These are phyloP conservation scores for Brotula barbata DNA, from an alignment of 2,797 vertebrate genomes.

Conservation along the genomic window DNA sequence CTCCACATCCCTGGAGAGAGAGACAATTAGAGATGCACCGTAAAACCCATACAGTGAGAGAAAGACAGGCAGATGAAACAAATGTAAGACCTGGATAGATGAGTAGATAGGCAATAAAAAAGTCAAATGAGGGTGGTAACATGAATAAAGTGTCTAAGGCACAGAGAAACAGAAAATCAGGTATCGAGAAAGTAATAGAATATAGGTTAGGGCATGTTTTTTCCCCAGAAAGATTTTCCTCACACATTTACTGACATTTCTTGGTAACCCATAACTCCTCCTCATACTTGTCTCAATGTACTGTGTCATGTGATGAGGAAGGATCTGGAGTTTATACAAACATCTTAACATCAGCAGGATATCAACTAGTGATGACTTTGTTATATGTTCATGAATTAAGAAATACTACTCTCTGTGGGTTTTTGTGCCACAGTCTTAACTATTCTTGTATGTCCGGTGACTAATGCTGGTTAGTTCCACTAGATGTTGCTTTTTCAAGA, in stretches of 20 bases:
- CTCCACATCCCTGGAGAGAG: slow-evolving; percentile 51
- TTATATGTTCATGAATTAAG: too few species aligned
- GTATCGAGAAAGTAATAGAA: slow-evolving; percentile 22
- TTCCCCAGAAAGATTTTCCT: neutral
- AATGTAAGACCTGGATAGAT: slow-evolving; percentile 33
- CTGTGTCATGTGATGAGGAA: too few species aligned
- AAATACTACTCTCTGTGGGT: too few species aligned
- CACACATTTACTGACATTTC: slow-evolving; percentile 14
- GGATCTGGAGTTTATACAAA: too few species aligned
- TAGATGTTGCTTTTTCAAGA: too few species aligned
- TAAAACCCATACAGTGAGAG: slow-evolving; percentile 23
- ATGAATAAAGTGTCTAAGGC: slow-evolving; percentile 21
- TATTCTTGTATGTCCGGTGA: too few species aligned
- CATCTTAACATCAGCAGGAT: too few species aligned
- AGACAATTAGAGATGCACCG: slow-evolving; percentile 59
- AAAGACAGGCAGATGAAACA: slow-evolving; percentile 11
- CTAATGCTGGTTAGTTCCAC: too few species aligned
- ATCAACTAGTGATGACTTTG: too few species aligned
- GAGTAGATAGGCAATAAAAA: slow-evolving; percentile 9
- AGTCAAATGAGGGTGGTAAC: slow-evolving; percentile 14
- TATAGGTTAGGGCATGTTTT: slow-evolving; percentile 3
- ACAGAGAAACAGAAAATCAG: slow-evolving; percentile 16
- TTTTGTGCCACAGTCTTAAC: too few species aligned
- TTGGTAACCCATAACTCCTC: slow-evolving; percentile 11
- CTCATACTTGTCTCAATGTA: neutral